Evolutionary conservation across 2,797 vertebrate genomes (phyloP).

Genomic region (Hyperoplus immaculatus): DNA sequence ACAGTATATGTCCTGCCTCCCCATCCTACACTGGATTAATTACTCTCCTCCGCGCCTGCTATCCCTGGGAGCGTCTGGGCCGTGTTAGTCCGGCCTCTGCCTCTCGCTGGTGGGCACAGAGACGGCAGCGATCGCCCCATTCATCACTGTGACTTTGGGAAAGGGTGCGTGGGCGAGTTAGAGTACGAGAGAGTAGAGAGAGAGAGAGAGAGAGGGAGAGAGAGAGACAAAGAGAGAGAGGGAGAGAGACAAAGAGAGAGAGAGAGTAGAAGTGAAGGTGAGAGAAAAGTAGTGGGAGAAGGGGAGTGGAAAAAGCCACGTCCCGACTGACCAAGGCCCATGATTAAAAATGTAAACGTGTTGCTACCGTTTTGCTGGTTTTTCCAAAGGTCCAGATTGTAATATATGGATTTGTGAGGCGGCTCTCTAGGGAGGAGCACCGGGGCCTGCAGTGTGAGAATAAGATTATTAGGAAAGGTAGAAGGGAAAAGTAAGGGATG

Average conservation of each 20-base stretch:
- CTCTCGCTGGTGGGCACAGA: conserved; percentile 83
- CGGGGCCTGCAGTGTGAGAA: conserved; percentile 21
- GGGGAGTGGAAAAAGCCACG: conserved; percentile 47
- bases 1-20: conserved; percentile 69
- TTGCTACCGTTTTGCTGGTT: conserved; percentile 52
- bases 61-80: conserved; percentile 83
- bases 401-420: conserved; percentile 54
- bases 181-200: conserved; percentile 23
- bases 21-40: conserved; percentile 85
- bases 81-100: conserved; percentile 71
- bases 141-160: conserved; percentile 85
- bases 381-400: conserved; percentile 51
- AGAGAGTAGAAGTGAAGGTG: conserved; percentile 73
- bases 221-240: not conserved
- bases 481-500: conserved; percentile 20
- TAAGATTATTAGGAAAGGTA: conserved; percentile 24
- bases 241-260: not conserved
- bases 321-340: conserved; percentile 64
- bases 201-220: conserved; percentile 10
- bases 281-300: conserved; percentile 67
- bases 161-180: conserved; percentile 54
- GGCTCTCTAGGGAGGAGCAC: conserved; percentile 47
- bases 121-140: conserved; percentile 81
- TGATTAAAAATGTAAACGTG: conserved; percentile 81
- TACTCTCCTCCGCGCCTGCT: conserved; percentile 82